Base-by-base conservation (phyloP, 2,888 invertebrate genomes). In the Coenonympha arcania region DNA sequence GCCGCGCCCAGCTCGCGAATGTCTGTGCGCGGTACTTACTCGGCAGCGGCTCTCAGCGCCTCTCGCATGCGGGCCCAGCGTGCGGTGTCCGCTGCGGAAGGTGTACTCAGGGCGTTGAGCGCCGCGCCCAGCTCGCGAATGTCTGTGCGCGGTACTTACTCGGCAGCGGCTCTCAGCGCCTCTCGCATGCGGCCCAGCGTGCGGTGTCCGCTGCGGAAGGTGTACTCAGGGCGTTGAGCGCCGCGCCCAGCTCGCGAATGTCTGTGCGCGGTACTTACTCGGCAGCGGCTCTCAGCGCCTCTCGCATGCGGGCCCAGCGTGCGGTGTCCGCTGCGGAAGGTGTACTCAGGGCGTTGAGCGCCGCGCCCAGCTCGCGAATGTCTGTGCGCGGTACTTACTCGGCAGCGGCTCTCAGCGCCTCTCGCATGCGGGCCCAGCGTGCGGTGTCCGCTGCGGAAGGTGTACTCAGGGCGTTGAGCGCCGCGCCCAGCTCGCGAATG, bases 1-100 rank as follows among this genome's bases (percentile, higher is more conserved):
- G 74, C 83, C 16, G 76, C 84, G 43, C 77, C 84, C 57, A 79
- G 57, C 65, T 77, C 87, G 34, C 76, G 73, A 55, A 81, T 77
- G 63, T 71, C 83, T 30, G 65, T 71, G 37, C 64, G 68, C 64
- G n/a, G n/a, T n/a, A n/a, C n/a, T n/a, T 24, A 84, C 84, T 75
- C 68, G 0, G 83, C 80, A 5, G 83, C 82, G 0, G 68, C 65
- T 1, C 66, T 66, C 34, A 82, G 54, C 0, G 76, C 66, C 0
- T 67, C 67, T 13, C 73, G 62, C 24, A 69, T 63, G 8, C 58
- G 55, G 2, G 60, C 53, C 75, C 77, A 78, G n/a, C 70, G 67
- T 41, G 66, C 61, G 4, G 67, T 54, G 59, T 73, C 75, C 2
- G 65, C 62, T 0, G 64, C 54, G 6, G 69, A 62, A 2, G 69